Evolutionary conservation across 2,113 vertebrate species (phyloP).

Genomic region (Mirounga angustirostris): DNA sequence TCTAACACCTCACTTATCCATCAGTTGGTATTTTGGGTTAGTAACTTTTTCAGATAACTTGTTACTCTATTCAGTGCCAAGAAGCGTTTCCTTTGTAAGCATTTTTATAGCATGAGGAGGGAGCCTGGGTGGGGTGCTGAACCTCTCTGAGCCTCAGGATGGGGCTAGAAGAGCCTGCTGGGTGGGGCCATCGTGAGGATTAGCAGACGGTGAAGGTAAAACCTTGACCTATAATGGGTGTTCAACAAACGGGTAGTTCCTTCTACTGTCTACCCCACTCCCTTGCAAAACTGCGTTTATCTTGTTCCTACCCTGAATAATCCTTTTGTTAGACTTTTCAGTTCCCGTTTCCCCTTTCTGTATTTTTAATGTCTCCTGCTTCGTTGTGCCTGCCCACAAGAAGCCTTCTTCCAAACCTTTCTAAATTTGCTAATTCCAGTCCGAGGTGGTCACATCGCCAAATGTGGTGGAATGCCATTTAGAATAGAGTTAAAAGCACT

Average conservation of each 20-base stretch:
- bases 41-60: slow-evolving; percentile 13
- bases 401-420: slow-evolving; percentile 27
- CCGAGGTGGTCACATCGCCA: background rate
- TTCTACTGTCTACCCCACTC: background rate
- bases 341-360: background rate
- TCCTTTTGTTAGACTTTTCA: background rate
- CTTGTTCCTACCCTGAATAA: background rate
- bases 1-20: background rate
- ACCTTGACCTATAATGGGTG: background rate
- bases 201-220: background rate
- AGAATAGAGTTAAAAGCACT: background rate
- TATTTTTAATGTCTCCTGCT: background rate
- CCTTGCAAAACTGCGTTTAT: background rate
- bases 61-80: background rate
- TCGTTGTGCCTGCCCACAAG: background rate
- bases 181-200: background rate
- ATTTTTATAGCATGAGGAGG: background rate
- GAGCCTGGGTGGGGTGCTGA: background rate
- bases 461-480: background rate
- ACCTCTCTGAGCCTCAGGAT: background rate
- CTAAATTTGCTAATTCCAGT: background rate
- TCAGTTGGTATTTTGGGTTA: background rate
- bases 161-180: background rate
- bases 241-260: background rate
- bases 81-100: background rate